Percentiles rank a stretch among this genome's conserved stretches.
Evolutionary conservation across 2,113 vertebrate genomes (phyloP).

Genomic region (Microtus montanus): DNA sequence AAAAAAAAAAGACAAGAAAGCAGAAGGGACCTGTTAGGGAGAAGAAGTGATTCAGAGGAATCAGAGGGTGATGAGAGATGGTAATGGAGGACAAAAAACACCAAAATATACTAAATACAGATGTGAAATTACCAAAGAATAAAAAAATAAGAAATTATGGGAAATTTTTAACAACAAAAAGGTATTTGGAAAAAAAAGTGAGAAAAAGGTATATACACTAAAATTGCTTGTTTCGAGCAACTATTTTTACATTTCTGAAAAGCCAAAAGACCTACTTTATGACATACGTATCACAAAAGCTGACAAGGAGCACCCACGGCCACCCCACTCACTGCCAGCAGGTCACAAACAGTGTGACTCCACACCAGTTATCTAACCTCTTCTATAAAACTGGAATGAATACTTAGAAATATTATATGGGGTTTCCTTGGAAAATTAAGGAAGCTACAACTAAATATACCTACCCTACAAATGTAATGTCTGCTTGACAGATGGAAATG

Average conservation of each 20-base stretch:
- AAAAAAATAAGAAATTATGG: background rate
- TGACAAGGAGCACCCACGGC: background rate
- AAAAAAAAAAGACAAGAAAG: background rate
- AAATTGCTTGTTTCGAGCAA: conserved; percentile 17
- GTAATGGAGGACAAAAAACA: background rate
- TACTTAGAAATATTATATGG: background rate
- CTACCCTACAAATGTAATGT: background rate
- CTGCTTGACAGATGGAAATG: background rate
- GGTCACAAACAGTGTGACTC: background rate
- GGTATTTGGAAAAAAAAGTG: background rate
- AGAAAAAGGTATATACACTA: background rate
- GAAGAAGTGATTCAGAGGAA: background rate
- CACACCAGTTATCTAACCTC: background rate
- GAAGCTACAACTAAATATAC: background rate
- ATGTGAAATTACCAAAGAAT: background rate
- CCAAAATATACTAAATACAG: background rate
- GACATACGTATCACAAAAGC: background rate
- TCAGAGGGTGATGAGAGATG: background rate
- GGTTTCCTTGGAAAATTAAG: background rate
- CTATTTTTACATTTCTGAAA: conserved; percentile 12
- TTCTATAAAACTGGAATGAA: background rate
- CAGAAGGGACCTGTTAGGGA: background rate
- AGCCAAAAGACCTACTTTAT: conserved; percentile 7
- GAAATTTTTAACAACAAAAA: background rate
- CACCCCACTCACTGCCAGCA: background rate